Base-by-base conservation (phyloP, 2,113 vertebrate species). In the Ptychochromis oligacanthus region DNA sequence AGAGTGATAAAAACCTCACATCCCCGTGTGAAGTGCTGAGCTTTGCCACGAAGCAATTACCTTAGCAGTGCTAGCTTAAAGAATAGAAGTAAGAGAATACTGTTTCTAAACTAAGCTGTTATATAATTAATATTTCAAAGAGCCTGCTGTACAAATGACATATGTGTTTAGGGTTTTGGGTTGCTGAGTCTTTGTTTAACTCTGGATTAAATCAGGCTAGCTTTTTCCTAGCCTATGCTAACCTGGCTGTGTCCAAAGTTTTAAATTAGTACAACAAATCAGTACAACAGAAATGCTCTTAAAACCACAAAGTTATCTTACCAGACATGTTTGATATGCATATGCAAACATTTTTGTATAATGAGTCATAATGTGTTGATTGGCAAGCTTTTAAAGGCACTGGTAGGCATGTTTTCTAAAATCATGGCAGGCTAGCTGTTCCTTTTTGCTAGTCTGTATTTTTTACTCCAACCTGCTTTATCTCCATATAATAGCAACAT, bases 161-260 rank as follows among this genome's bases (percentile, higher is more conserved):
- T n/a, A 43, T 15, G 40, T 2, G 8, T 9, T 15, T 9, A 65
- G 36, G 20, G 36, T 24, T 65, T 65, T 6, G 8, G 5, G 36
- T 65, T 65, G 36, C n/a, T 65, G n/a, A 15, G 15, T n/a, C n/a
- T n/a, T n/a, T n/a, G n/a, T n/a, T n/a, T n/a, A n/a, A 43, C 36
- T 65, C 36, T 43, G 36, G 36, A 64, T 64, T 22, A 64, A 64
- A 64, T 64, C 36, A 64, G 22, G 61, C 61, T 40, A 64, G 36
- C 36, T 22, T 40, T 64, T 24, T 24, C n/a, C 13, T 24, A 65
- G 15, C 0, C 24, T 65, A 65, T 40, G 62, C 62, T 65, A 65
- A 65, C 62, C n/a, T 17, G 36, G 43, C n/a, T 43, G 43, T 13
- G 13, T 34, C 31, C 31, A 34, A 34, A 34, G 31, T 34, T 34